Base-by-base conservation (phyloP, 2,888 invertebrate genomes). In the Liposcelis brunnea region DNA sequence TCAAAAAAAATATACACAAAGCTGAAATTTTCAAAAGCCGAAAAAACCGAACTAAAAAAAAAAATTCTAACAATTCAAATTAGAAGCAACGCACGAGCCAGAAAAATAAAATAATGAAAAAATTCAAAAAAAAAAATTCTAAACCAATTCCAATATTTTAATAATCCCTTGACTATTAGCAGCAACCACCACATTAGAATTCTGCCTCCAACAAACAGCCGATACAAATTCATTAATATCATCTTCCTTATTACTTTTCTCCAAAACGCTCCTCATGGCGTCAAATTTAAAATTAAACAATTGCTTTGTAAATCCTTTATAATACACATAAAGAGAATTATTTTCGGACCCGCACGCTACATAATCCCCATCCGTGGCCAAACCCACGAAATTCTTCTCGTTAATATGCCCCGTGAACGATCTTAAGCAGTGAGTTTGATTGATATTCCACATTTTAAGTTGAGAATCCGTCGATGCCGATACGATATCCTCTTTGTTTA, bases 321-420 rank as follows among this genome's bases (percentile, higher is more conserved):
- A 91, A 66, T 93, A 94, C 43, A 94, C 74, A 60, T 86, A 93
- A 4, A 93, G 68, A 1, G 89, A 80, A 63, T 94, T 94, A 60
- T 91, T 91, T 65, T 94, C 93, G 2, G 90, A 91, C 45, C 93
- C 93, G 64, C 91, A 93, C 1, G 90, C 89, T 21, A 94, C 77
- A 61, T 90, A 93, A 64, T 89, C 79, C 2, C 85, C 86, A 59
- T 91, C 86, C 0, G 90, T 89, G 1, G 91, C 87, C 42, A 94
- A 66, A 0, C 93, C 93, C 2, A 94, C 91, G 65, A 94, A 94
- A 64, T 93, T 93, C 64, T 93, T 93, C 65, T 93, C 93, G 61
- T 94, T 94, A 5, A 81, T 74, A 64, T 94, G 93, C 0, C 93
- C 93, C 12, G 80, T 77, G 65, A 91, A 89, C 1, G 89, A 87